A percentile compares a stretch with the other conserved stretches of the same genome.
Evolutionary conservation across 2,113 vertebrate species (phyloP).

Genomic region (Marcusenius ussheri): DNA sequence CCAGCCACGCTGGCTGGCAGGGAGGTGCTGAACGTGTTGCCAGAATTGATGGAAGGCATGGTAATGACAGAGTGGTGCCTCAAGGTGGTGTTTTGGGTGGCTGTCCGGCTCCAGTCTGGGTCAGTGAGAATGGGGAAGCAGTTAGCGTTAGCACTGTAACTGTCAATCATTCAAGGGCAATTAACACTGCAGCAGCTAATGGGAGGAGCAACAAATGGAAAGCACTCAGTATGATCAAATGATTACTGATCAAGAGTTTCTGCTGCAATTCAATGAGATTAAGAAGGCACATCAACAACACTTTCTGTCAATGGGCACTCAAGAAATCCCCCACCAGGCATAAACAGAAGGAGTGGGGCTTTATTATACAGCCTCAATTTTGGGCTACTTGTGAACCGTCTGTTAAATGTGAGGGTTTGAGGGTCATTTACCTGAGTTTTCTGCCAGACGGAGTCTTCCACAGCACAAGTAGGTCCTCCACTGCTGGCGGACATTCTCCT

Average conservation of each 20-base stretch:
- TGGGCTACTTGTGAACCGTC: not conserved
- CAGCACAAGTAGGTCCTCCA: slow-evolving; percentile 90
- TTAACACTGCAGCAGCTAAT: not conserved
- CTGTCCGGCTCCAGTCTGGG: slow-evolving; percentile 62
- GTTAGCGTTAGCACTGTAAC: not conserved
- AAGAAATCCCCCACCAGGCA: no score
- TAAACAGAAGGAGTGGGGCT: not conserved
- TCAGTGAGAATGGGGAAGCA: not conserved
- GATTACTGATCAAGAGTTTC: not conserved
- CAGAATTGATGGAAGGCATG: slow-evolving; percentile 10
- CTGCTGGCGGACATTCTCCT: slow-evolving; percentile 85
- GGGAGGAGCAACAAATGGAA: not conserved
- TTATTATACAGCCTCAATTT: not conserved
- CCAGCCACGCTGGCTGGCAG: slow-evolving; percentile 39
- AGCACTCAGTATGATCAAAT: not conserved
- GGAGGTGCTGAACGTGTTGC: slow-evolving; percentile 37
- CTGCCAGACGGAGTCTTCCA: slow-evolving; percentile 76
- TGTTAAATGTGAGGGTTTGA: not conserved
- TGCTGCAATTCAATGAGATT: not conserved
- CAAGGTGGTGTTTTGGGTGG: slow-evolving; percentile 40
- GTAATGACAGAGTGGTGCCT: slow-evolving; percentile 23
- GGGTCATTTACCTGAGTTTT: slow-evolving; percentile 73
- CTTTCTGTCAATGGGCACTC: not conserved
- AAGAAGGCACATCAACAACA: not conserved
- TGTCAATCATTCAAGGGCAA: not conserved